Evolutionary conservation across 2,888 invertebrate species (phyloP).

Genomic region (Barypeithes pellucidus): DNA sequence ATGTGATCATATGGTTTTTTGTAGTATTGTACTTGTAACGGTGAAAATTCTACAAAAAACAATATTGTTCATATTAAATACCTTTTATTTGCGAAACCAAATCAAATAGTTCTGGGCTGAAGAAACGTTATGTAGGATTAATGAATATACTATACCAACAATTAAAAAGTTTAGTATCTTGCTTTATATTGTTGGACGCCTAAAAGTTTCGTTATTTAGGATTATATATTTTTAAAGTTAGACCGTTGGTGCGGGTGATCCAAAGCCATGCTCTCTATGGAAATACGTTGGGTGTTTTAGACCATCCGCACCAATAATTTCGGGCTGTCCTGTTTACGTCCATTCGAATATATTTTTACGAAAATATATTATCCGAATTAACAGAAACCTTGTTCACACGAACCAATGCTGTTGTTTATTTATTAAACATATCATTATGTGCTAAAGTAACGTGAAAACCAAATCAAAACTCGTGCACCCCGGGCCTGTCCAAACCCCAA

Average conservation of each 20-base stretch:
- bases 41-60: conserved; percentile 1
- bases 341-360: background rate
- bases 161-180: background rate
- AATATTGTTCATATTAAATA: background rate
- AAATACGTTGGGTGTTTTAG: background rate
- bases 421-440: background rate
- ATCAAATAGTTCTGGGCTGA: conserved; percentile 2
- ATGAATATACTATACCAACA: background rate
- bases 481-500: conserved; percentile 52
- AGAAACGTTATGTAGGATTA: conserved; percentile 6
- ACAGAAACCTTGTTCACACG: conserved; percentile 2
- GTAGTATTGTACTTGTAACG: background rate
- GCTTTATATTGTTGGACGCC: background rate
- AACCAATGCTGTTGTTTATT: background rate
- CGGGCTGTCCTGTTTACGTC: background rate
- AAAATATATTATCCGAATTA: conserved; percentile 1
- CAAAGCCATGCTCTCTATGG: conserved; percentile 5
- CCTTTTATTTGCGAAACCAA: conserved; percentile 17
- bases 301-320: conserved; percentile 10
- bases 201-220: conserved; percentile 7
- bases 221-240: background rate
- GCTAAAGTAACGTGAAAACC: conserved; percentile 50
- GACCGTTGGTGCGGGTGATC: background rate
- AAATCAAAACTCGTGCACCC: conserved; percentile 54
- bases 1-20: background rate